Base-by-base conservation (phyloP, 2,888 invertebrate genomes). In the Helleia helle region DNA sequence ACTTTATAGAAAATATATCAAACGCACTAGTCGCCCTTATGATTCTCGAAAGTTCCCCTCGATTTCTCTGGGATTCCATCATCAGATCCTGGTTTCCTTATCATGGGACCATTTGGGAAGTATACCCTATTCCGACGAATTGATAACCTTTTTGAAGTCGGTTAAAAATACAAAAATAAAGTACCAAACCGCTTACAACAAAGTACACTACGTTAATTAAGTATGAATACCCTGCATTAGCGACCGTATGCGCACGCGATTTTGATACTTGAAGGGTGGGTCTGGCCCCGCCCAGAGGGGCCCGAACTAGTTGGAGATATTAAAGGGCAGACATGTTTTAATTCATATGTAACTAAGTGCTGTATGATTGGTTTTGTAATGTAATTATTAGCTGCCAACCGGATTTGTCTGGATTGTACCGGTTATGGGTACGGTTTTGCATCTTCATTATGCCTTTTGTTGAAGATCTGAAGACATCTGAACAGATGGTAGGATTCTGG, bases 191-290 rank as follows among this genome's bases (percentile, higher is more conserved):
- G 41, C 13, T 47, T 52, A 29, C 50, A 46, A 49, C 55, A 46
- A 41, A 29, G 45, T 58, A 55, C 42, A 59, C 41, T 75, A 77
- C n/a, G n/a, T n/a, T 81, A 81, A 83, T 83, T 81, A 81, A 79
- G 71, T 74, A 81, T 80, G 81, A 83, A 81, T 76, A 70, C 74
- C 63, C 71, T 61, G 62, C 80, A 81, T 81, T 80, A 70, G 59
- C 67, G 58, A 64, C 80, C 79, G 71, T 80, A 77, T 75, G 81
- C 63, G 56, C 75, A 67, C 71, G 71, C 71, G 74, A 68, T 70
- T 59, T 51, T 59, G 65, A 63, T 66, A 62, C 62, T 60, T 36
- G 59, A 52, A 56, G 70, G 72, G 71, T 57, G 72, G 72, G 64
- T 37, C 39, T 46, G 28, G 71, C 80, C 65, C 71, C 83, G 81